Conservation (phyloP, 2,113 vertebrate species). For the Corydoras sp. region DNA sequence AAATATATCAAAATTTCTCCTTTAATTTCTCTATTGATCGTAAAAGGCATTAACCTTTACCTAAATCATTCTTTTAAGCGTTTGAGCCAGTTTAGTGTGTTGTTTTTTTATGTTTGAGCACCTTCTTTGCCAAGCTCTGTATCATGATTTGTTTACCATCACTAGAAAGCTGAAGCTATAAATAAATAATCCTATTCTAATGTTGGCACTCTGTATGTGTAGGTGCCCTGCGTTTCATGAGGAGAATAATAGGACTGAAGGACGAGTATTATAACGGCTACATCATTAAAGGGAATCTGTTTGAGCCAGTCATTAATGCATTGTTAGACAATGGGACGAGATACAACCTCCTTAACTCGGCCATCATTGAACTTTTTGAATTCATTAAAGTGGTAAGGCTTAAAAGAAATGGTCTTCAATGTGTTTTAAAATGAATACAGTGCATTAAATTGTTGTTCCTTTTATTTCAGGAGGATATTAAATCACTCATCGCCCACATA, state of each 20-base stretch:
- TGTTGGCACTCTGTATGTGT: slow-evolving; percentile 30
- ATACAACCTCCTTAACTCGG: slow-evolving; percentile 97
- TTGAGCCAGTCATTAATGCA: slow-evolving; percentile 96
- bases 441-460: slow-evolving; percentile 12
- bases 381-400: slow-evolving; percentile 91
- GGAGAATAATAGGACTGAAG: slow-evolving; percentile 94
- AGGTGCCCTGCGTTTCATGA: slow-evolving; percentile 98
- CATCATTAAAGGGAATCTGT: slow-evolving; percentile 96
- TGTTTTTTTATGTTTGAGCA: too few species aligned
- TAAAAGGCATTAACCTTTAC: too few species aligned
- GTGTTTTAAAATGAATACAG: background rate
- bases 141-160: too few species aligned
- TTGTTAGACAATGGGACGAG: slow-evolving; percentile 94
- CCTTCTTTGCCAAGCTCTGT: too few species aligned
- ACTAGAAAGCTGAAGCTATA: background rate
- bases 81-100: too few species aligned
- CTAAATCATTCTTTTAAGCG: too few species aligned
- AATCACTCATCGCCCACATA: slow-evolving; percentile 95
- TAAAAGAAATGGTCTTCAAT: too few species aligned
- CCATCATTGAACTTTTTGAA: slow-evolving; percentile 94
- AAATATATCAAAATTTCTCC: too few species aligned
- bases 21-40: too few species aligned
- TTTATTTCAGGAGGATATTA: slow-evolving; percentile 86
- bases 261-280: slow-evolving; percentile 99
- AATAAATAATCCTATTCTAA: background rate